Percentiles rank a stretch among this genome's conserved stretches.
phyloP scores from a whole-genome alignment of 1,140 invertebrate genomes.

The Belonocnema kinseyi region DNA sequence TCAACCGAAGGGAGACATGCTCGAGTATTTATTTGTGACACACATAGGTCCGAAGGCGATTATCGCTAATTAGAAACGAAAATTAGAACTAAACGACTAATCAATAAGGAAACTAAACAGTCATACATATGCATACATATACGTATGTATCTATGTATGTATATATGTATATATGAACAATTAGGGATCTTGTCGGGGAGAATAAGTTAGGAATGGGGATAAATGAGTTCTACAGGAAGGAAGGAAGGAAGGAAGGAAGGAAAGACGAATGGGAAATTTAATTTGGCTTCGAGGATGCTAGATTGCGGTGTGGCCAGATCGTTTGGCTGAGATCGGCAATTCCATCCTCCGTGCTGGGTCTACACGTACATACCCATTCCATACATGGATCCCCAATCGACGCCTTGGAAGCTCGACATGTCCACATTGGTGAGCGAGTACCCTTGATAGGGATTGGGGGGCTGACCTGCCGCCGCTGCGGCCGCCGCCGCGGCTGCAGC shows the following conservation, averaged over 20 bases:
- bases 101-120: neutral
- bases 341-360: conserved; percentile 10
- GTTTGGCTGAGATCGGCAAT: conserved; percentile 23
- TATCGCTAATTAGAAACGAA: neutral
- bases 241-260: conserved; percentile 36
- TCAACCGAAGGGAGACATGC: conserved; percentile 7
- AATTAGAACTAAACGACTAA: neutral
- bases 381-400: conserved; percentile 93
- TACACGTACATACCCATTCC: conserved; percentile 94
- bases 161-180: neutral
- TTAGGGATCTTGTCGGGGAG: neutral
- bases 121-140: neutral
- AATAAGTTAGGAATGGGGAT: conserved; percentile 5
- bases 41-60: neutral
- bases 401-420: conserved; percentile 92
- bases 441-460: conserved; percentile 85
- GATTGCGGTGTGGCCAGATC: conserved; percentile 24
- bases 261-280: conserved; percentile 5
- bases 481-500: conserved; percentile 76
- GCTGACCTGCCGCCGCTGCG: conserved; percentile 77
- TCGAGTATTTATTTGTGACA: conserved; percentile 10
- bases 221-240: conserved; percentile 32
- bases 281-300: conserved; percentile 23
- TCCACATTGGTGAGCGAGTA: conserved; percentile 91
- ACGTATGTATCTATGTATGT: too few relatives aligned